Base-by-base conservation (phyloP, 2,113 vertebrate species). In the Clarias batrachus region DNA sequence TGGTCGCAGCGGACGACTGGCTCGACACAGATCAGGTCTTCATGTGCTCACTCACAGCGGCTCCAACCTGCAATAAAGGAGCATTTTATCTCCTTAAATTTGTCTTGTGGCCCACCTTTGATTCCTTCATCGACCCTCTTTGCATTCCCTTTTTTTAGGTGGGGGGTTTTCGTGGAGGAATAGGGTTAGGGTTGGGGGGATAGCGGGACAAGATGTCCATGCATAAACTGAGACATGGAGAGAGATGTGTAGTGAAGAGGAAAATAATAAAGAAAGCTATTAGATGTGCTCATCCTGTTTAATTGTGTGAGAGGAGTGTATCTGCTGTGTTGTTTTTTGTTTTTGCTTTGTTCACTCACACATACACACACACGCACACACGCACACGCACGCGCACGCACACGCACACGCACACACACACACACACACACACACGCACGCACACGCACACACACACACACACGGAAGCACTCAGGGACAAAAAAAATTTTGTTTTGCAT, bases 31-130 rank as follows among this genome's bases (percentile, higher is more conserved):
- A 97, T 94, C 91, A 91, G 94, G 95, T 96, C 98, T 99, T 98
- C 97, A 97, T 97, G 95, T 93, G 92, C 91, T 92, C 93, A 94
- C 94, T 95, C 94, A 96, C 95, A 94, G 93, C 94, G 93, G 95
- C 96, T 97, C 94, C 94, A 96, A 94, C 96, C 95, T 95, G 95
- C 97, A 97, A 96, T 97, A 96, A 98, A 97, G 95, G 95, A 96
- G 95, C 97, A 98, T 97, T 96, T 96, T 96, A 98, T 99, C 97
- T 95, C 94, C 95, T 97, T 97, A 96, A 97, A 94, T 95, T 86
- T 73, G 85, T 88, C 65, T 74, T 71, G 81, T 68, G 7, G 74
- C 83, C 81, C 85, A n/a, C 68, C 80, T 86, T 89, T 90, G 88
- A 87, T 81, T 89, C 71, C 76, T 27, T 85, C 59, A 77, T 76